Percentiles rank a stretch among this genome's conserved stretches.
Evolutionary conservation across 2,113 vertebrate genomes (phyloP).

Genomic region (Gorsachius goisagi): DNA sequence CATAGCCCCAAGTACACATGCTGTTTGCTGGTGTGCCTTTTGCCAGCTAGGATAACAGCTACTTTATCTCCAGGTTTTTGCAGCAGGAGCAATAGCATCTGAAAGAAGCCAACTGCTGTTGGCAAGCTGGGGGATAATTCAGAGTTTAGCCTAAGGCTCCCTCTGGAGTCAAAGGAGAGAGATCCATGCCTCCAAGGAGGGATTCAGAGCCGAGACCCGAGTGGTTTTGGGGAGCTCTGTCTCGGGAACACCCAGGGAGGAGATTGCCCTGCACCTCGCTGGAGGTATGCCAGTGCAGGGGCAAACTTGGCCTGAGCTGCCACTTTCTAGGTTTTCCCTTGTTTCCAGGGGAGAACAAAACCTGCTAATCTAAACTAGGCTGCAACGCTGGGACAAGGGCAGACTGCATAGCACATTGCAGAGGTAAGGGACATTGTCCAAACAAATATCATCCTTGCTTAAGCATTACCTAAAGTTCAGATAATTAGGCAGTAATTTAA

Average conservation of each 20-base stretch:
- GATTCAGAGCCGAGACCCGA: background rate
- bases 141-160: conserved; percentile 36
- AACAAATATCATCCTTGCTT: background rate
- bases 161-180: conserved; percentile 38
- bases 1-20: background rate
- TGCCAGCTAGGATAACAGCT: background rate
- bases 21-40: background rate
- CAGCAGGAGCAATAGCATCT: background rate
- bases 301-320: background rate
- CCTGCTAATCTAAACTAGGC: background rate
- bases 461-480: background rate
- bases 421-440: background rate
- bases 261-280: fast-evolving
- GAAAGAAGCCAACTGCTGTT: background rate
- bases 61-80: background rate
- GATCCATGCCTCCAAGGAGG: background rate
- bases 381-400: background rate
- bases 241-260: background rate
- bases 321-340: background rate
- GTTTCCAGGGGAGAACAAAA: background rate
- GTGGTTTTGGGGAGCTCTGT: background rate
- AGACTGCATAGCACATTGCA: background rate
- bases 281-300: background rate
- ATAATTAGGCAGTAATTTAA: background rate
- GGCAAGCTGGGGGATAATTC: background rate